phyloP scores from a whole-genome alignment of 2,797 vertebrate genomes.

The Halcyon badia region DNA sequence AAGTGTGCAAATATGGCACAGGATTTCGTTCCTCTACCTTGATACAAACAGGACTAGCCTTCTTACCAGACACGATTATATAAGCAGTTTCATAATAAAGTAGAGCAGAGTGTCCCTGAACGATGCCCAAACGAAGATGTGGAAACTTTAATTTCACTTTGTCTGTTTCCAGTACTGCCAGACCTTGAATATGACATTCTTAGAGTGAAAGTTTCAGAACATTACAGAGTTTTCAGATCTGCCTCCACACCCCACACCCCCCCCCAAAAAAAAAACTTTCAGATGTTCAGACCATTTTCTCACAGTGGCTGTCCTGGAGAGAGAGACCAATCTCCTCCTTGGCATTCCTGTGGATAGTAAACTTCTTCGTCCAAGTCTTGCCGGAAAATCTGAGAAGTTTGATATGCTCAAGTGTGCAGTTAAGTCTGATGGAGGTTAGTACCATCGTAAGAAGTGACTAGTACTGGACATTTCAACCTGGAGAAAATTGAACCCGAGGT shows the following conservation, averaged over 20 bases:
- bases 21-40: constrained; percentile 23
- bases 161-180: not conserved
- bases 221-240: not conserved
- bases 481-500: not conserved
- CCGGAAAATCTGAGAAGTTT: not conserved
- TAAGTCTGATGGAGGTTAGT: not conserved
- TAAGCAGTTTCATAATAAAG: not conserved
- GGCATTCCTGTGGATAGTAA: not conserved
- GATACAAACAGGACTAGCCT: not conserved
- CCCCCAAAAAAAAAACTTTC: not conserved
- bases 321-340: not conserved
- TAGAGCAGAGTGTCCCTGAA: not conserved
- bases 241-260: no score
- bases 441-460: not conserved
- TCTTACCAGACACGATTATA: not conserved
- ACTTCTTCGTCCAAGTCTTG: not conserved
- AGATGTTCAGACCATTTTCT: not conserved
- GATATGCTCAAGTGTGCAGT: not conserved
- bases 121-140: not conserved
- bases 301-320: not conserved
- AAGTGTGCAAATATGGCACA: constrained; percentile 13
- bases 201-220: not conserved
- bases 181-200: not conserved
- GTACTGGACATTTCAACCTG: not conserved
- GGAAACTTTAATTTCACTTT: not conserved